Percentiles rank a stretch among this genome's conserved stretches.
phyloP scores from a whole-genome alignment of 1,140 invertebrate species.

The Drosophila miranda region DNA sequence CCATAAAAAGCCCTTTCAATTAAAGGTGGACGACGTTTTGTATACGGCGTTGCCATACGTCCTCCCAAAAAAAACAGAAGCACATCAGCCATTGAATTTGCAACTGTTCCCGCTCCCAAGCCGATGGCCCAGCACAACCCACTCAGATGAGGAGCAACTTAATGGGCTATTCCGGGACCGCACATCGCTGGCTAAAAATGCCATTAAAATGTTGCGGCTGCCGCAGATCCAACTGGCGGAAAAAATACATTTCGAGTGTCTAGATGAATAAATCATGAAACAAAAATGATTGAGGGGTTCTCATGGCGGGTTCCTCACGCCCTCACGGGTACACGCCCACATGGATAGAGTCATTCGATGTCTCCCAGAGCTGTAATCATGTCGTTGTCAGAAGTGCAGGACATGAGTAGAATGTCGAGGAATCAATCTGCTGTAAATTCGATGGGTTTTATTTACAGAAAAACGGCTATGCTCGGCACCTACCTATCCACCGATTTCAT shows the following conservation, averaged over 20 bases:
- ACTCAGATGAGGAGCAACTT: conserved; percentile 31
- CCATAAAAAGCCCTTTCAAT: conserved; percentile 47
- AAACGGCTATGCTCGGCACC: conserved; percentile 18
- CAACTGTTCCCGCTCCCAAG: conserved; percentile 14
- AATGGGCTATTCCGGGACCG: conserved; percentile 34
- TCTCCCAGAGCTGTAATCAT: conserved; percentile 12
- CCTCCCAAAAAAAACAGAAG: background rate
- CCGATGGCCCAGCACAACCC: background rate
- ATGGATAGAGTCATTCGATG: background rate
- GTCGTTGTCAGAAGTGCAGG: conserved; percentile 8
- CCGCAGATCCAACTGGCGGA: conserved; percentile 54
- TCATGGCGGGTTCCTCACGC: background rate
- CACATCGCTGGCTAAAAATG: conserved; percentile 46
- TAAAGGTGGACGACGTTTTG: conserved; percentile 35
- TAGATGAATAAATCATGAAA: conserved; percentile 73
- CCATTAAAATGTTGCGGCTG: conserved; percentile 69
- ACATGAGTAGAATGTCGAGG: conserved; percentile 7
- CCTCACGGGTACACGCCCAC: background rate
- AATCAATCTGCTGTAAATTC: conserved; percentile 67
- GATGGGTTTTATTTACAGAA: conserved; percentile 53
- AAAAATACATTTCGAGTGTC: conserved; percentile 58
- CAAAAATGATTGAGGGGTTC: conserved; percentile 72
- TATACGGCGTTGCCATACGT: background rate
- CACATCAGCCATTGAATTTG: conserved; percentile 20
- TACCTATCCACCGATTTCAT: conserved; percentile 66